Conservation (phyloP, 2,888 invertebrate genomes). For the Platycheirus albimanus region DNA sequence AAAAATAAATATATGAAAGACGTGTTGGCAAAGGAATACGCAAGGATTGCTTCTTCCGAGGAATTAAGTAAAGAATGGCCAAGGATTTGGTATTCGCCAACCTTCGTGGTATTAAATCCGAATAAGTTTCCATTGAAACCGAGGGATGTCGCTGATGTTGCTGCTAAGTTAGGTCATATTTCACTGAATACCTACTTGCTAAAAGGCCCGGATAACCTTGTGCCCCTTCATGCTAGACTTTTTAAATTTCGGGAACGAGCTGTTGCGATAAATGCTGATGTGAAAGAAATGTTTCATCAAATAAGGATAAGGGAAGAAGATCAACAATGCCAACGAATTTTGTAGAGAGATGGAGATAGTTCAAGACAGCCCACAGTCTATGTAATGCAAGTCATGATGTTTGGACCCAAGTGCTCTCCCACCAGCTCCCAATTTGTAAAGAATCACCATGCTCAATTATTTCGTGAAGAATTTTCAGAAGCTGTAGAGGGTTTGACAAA, state of each 20-base stretch:
- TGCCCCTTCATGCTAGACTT: slow-evolving; percentile 43
- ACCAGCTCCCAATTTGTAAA: slow-evolving; percentile 70
- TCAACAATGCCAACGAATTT: slow-evolving; percentile 39
- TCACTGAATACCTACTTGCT: slow-evolving; percentile 44
- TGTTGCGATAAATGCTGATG: slow-evolving; percentile 52
- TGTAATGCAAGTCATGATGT: slow-evolving; percentile 69
- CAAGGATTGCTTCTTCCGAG: slow-evolving; percentile 36
- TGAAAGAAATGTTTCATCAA: slow-evolving; percentile 65
- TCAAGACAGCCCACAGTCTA: slow-evolving; percentile 29
- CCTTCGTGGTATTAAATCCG: slow-evolving; percentile 60
- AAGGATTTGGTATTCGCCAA: slow-evolving; percentile 75
- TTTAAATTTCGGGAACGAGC: slow-evolving; percentile 48
- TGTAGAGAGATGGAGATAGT: slow-evolving; percentile 66
- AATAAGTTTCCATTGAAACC: slow-evolving; percentile 39
- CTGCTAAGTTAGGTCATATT: slow-evolving; percentile 39
- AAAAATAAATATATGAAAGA: slow-evolving; percentile 5
- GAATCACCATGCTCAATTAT: slow-evolving; percentile 19
- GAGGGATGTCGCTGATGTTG: slow-evolving; percentile 56
- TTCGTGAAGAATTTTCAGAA: slow-evolving; percentile 18
- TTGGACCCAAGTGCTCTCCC: slow-evolving; percentile 67
- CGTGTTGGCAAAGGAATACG: slow-evolving; percentile 24
- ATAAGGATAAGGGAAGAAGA: slow-evolving; percentile 35
- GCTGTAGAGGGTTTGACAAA: slow-evolving; percentile 50
- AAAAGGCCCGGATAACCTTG: slow-evolving; percentile 17
- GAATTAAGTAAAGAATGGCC: slow-evolving; percentile 15